phyloP scores from a whole-genome alignment of 2,113 vertebrate genomes.

The human (Homo sapiens) region GRCh38 chr1:34694501-34695000 shows the following conservation, averaged over 20 bases:
- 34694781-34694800: neutral
- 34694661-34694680: neutral
- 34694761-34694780: neutral
- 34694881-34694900: neutral
- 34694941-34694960: neutral
- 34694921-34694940: neutral
- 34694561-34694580: neutral
- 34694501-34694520: neutral
- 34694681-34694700: neutral
- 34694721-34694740: neutral
- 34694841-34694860: neutral
- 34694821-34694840: neutral
- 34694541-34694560: neutral
- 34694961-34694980: neutral
- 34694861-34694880: neutral
- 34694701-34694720: neutral
- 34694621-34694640: neutral
- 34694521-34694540: neutral
- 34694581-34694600: neutral
- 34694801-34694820: neutral
- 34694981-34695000: accelerated
- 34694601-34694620: neutral
- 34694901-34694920: neutral
- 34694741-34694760: neutral
- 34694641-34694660: too few species aligned